phyloP scores from a whole-genome alignment of 2,888 invertebrate species.

The Parascotia fuliginaria region DNA sequence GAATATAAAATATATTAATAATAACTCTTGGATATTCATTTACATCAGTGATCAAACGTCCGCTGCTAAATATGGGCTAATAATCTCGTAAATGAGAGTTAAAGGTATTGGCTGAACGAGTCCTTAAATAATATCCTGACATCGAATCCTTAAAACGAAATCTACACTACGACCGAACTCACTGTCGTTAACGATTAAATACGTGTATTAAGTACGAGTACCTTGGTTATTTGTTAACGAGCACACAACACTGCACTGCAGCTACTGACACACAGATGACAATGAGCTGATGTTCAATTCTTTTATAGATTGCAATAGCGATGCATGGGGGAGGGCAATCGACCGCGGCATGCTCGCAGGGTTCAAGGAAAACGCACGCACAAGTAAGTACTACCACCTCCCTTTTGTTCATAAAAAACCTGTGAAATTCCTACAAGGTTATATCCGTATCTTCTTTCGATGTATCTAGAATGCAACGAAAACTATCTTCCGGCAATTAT shows the following conservation, averaged over 20 bases:
- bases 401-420: constrained; percentile 18
- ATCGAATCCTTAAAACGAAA: no score
- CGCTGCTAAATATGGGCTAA: no score
- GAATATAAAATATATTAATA: no score
- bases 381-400: constrained; percentile 18
- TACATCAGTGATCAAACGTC: no score
- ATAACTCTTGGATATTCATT: no score
- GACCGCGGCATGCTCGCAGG: constrained; percentile 47
- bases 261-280: constrained; percentile 78
- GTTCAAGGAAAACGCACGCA: constrained; percentile 57
- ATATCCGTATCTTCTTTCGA: constrained; percentile 1
- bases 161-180: neutral
- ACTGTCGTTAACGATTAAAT: neutral
- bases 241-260: constrained; percentile 81
- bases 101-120: no score
- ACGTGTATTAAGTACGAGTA: constrained; percentile 47
- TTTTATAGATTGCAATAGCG: constrained; percentile 78
- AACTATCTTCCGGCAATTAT: neutral
- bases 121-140: neutral
- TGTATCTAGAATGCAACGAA: neutral
- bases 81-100: no score
- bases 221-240: constrained; percentile 64
- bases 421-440: constrained; percentile 10
- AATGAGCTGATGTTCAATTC: constrained; percentile 66
- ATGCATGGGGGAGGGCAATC: constrained; percentile 66